Evolutionary conservation across 2,797 vertebrate species (phyloP), one percentile per base, ranked within the genome.

Genomic region (Ptychadena robeensis): DNA sequence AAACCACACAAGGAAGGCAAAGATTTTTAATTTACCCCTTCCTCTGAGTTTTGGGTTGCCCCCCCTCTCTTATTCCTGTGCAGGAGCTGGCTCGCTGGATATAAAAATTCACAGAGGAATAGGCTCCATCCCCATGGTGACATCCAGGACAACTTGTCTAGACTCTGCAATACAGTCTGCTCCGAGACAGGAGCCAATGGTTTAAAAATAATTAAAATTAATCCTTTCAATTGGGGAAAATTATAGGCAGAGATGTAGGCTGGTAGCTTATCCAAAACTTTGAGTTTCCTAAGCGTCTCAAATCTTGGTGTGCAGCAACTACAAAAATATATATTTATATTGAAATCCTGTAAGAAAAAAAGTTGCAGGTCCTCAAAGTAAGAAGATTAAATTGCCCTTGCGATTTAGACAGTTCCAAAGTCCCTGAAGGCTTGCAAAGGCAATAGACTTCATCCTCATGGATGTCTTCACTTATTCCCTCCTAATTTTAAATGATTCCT

Each of bases 61-160:
- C 34, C n/a, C 37, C 84, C 68, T 80, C 40, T 57, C 85, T 80
- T 71, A 75, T 79, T 79, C 40, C 75, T 12, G 64, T 68, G 65
- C 30, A 78, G 75, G 31, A 65, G 31, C 76, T 85, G 85, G 73
- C 83, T 86, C 87, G 91, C 91, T 59, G 75, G 40, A 73, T 70
- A 86, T 76, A 80, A 88, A 91, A 93, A 95, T 95, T 95, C 95
- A 95, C 93, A 94, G 93, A 89, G 94, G 93, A 91, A 93, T 92
- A 91, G 92, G 93, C 87, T 91, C 88, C 91, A 96, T 97, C 95
- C 94, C 95, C 96, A 96, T 96, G 94, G 95, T 94, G 93, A 96
- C 96, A 91, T 90, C 92, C 93, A 91, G 93, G 93, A 92, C 92
- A 90, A 90, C 92, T 91, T 87, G 94, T 94, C 93, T 94, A 90